Base-by-base conservation (phyloP, 2,113 vertebrate species). In the Gnathonemus longibarbis region DNA sequence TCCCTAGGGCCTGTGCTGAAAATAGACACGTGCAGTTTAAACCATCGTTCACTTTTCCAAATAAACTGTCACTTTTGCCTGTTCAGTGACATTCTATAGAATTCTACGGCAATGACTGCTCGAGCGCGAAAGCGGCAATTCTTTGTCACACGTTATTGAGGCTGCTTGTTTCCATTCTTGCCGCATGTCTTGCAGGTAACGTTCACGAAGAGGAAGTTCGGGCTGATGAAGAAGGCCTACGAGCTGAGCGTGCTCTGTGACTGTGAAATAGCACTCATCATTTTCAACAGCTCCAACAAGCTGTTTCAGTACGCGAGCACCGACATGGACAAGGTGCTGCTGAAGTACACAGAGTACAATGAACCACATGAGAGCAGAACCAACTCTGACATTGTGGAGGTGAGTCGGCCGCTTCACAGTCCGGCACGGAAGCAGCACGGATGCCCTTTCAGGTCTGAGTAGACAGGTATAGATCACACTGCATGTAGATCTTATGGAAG, bases 261-360 rank as follows among this genome's bases (percentile, higher is more conserved):
- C 97, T 99, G 98, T 94, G 98, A 99, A 95, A 99, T 99, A 91
- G 98, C 98, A 53, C 97, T 99, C 95, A 99, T 99, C 95, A 98
- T 99, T 95, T 99, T 99, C 96, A 99, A 99, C 96, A 97, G 98
- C 95, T 98, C 98, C 94, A 99, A 98, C 96, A 99, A 99, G 94
- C 97, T 99, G 92, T 99, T 99, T 94, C 98, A 99, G 95, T 99
- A 99, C 66, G 98, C 98, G 93, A 99, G 98, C 96, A 99, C 98
- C 7, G 98, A 99, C 93, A 99, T 99, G 98, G 98, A 99, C 96
- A 98, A 99, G 93, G 98, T 99, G 89, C 96, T 99, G 15, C 98
- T 99, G 91, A 99, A 99, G 92, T 99, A 99, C 93, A 99, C 98
- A 0, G 98, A 99, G 93, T 99, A 99, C 95, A 99, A 98, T 66